These are phyloP conservation scores for Cerastoderma edule DNA, from an alignment of 2,888 invertebrate genomes.

Conservation along the genomic window DNA sequence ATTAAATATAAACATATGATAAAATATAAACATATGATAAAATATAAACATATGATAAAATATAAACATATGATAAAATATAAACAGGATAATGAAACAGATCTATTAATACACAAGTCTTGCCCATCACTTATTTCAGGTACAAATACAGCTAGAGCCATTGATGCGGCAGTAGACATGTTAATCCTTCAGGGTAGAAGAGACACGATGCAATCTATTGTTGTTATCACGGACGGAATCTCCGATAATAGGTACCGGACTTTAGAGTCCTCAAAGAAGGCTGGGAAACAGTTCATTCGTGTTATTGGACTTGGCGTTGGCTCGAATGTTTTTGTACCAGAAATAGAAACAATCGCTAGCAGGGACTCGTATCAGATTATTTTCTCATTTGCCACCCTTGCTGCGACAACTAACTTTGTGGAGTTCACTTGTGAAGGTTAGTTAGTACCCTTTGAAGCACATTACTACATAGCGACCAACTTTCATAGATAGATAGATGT, in stretches of 20 bases:
- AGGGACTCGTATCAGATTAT: slow-evolving; percentile 24
- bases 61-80: no score
- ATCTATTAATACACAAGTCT: no score
- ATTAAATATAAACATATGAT: no score
- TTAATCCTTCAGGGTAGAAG: not conserved
- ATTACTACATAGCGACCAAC: no score
- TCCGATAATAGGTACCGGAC: slow-evolving; percentile 34
- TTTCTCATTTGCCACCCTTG: slow-evolving; percentile 16
- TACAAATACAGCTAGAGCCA: slow-evolving; percentile 41
- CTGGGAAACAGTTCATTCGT: slow-evolving; percentile 23
- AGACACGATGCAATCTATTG: slow-evolving; percentile 12
- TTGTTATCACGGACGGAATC: slow-evolving; percentile 32
- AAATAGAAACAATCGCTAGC: slow-evolving; percentile 27
- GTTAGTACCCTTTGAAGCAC: no score
- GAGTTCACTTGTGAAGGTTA: slow-evolving; percentile 36
- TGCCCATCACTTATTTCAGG: no score
- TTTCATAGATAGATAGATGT: no score
- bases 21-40: no score
- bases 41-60: no score
- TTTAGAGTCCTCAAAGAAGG: slow-evolving; percentile 27
- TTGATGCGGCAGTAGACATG: slow-evolving; percentile 30
- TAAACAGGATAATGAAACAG: no score
- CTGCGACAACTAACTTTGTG: not conserved
- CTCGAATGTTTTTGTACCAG: slow-evolving; percentile 2
- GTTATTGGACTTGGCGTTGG: slow-evolving; percentile 31